Evolutionary conservation across 2,888 invertebrate genomes (phyloP).

Genomic region (Clivina fossor): DNA sequence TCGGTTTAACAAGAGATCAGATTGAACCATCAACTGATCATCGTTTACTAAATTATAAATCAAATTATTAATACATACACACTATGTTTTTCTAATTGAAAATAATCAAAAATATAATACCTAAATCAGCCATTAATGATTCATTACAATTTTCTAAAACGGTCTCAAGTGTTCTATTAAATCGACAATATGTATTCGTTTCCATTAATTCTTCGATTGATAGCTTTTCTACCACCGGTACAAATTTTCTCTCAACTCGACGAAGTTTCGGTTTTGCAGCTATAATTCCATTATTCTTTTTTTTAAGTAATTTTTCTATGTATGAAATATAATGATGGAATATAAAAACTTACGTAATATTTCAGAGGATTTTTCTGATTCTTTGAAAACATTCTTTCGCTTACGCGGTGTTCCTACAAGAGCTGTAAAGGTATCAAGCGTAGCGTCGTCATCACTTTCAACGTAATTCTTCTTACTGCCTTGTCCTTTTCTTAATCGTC

Average conservation of each 20-base stretch:
- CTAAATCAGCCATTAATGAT: constrained; percentile 74
- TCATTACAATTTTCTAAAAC: constrained; percentile 93
- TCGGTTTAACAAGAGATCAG: constrained; percentile 84
- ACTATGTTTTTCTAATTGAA: too few species aligned
- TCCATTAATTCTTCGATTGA: constrained; percentile 92
- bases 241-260: constrained; percentile 79
- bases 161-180: constrained; percentile 87
- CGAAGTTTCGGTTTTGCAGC: constrained; percentile 77
- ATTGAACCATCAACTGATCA: constrained; percentile 68
- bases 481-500: constrained; percentile 18
- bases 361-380: constrained; percentile 48
- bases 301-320: background rate
- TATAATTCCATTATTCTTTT: constrained; percentile 55
- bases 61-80: too few species aligned
- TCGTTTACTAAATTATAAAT: constrained; percentile 60
- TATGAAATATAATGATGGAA: background rate
- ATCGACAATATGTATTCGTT: constrained; percentile 93
- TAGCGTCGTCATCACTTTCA: constrained; percentile 59
- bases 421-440: constrained; percentile 51
- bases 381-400: constrained; percentile 45
- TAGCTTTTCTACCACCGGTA: constrained; percentile 79
- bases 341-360: constrained; percentile 28
- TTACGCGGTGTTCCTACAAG: constrained; percentile 49
- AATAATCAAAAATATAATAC: too few species aligned
- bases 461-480: constrained; percentile 19